These are phyloP conservation scores for Amiota mariae DNA, from an alignment of 2,888 invertebrate species.

Conservation along the genomic window DNA sequence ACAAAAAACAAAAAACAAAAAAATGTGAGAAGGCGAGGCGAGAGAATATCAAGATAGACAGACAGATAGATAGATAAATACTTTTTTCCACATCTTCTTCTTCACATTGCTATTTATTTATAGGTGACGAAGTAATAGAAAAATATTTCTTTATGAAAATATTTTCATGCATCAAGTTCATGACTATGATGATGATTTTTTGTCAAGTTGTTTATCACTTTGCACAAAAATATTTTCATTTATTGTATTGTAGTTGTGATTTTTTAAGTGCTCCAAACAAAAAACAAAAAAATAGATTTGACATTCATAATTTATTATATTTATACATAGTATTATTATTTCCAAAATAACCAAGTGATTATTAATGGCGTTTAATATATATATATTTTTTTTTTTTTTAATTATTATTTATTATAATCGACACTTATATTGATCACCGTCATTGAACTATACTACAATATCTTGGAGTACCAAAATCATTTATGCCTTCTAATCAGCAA, in stretches of 20 bases:
- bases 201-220: neutral
- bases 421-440: no score
- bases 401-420: no score
- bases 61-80: slow-evolving; percentile 40
- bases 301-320: neutral
- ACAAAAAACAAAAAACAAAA: no score
- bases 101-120: slow-evolving; percentile 38
- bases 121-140: slow-evolving; percentile 59
- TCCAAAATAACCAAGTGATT: neutral
- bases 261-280: no score
- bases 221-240: neutral
- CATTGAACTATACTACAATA: no score
- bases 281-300: no score
- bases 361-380: no score
- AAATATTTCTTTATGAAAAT: slow-evolving; percentile 49
- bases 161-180: slow-evolving; percentile 62
- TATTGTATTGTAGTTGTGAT: neutral
- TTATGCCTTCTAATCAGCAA: no score
- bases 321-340: neutral
- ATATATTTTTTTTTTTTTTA: no score
- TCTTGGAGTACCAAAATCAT: no score
- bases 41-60: slow-evolving; percentile 30
- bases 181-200: slow-evolving; percentile 25
- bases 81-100: slow-evolving; percentile 36
- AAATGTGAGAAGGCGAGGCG: neutral